Percentiles rank a stretch among this genome's conserved stretches.
Conservation (phyloP, 2,797 vertebrate genomes). For the Lagodon rhomboides region DNA sequence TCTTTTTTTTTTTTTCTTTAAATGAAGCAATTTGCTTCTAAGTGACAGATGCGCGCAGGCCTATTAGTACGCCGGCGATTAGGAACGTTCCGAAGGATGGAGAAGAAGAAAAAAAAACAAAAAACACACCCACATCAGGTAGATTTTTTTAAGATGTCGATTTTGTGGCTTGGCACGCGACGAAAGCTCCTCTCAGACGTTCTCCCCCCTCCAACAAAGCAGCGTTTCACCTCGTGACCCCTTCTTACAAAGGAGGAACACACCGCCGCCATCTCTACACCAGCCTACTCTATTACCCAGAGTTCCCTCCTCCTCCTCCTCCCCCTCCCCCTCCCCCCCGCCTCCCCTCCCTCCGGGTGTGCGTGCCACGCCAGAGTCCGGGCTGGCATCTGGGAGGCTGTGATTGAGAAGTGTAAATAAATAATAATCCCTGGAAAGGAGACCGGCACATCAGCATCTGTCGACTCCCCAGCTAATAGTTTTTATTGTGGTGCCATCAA, state of each 20-base stretch:
- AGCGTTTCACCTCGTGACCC: slow-evolving; percentile 69
- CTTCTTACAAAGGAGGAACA: slow-evolving; percentile 55
- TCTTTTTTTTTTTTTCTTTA: slow-evolving; percentile 62
- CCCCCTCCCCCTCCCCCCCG: background rate
- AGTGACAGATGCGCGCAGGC: slow-evolving; percentile 84
- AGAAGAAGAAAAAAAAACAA: slow-evolving; percentile 22
- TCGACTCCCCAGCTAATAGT: slow-evolving; percentile 90
- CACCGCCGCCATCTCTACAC: slow-evolving; percentile 33
- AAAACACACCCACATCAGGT: slow-evolving; percentile 67
- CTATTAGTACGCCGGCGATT: slow-evolving; percentile 82
- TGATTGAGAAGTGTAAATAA: slow-evolving; percentile 92
- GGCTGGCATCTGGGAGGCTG: slow-evolving; percentile 89
- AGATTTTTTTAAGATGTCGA: slow-evolving; percentile 37
- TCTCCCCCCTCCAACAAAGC: slow-evolving; percentile 57
- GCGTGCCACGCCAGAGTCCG: slow-evolving; percentile 84
- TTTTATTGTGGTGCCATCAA: slow-evolving; percentile 89
- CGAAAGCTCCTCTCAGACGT: slow-evolving; percentile 59
- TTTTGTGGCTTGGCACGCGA: slow-evolving; percentile 61
- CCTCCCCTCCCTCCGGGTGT: slow-evolving; percentile 63
- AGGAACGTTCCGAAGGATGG: slow-evolving; percentile 76
- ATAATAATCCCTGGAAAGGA: slow-evolving; percentile 92
- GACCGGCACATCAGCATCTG: slow-evolving; percentile 90
- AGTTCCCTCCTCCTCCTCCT: slow-evolving; percentile 52
- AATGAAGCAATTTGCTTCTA: slow-evolving; percentile 85
- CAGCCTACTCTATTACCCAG: slow-evolving; percentile 68